These are phyloP conservation scores for Cephus rjabovi DNA, from an alignment of 2,888 invertebrate genomes.

Conservation along the genomic window DNA sequence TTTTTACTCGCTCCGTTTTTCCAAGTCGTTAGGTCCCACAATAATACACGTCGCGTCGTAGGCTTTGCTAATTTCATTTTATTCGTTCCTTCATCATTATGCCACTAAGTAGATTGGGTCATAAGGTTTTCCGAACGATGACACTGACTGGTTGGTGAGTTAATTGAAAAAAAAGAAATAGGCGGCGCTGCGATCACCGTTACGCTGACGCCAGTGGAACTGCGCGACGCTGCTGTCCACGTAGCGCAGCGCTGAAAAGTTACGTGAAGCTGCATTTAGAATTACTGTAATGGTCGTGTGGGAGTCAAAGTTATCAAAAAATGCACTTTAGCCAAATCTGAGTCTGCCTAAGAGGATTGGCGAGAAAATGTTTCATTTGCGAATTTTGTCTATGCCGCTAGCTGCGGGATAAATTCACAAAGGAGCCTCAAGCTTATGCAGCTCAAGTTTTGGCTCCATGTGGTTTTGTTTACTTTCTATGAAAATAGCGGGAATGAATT, in stretches of 20 bases:
- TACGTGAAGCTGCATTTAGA: not conserved
- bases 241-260: not conserved
- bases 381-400: slow-evolving; percentile 18
- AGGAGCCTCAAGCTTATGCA: not conserved
- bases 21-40: not conserved
- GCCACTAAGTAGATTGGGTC: not conserved
- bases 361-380: slow-evolving; percentile 53
- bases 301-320: not conserved
- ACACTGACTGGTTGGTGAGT: not conserved
- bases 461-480: not conserved
- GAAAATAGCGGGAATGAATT: not conserved
- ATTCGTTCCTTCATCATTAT: not conserved
- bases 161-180: not conserved
- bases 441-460: not conserved
- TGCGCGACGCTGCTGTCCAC: no score
- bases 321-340: slow-evolving; percentile 45
- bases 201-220: not conserved
- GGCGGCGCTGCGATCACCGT: not conserved
- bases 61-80: not conserved
- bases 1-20: not conserved
- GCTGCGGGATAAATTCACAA: not conserved
- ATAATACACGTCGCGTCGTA: not conserved
- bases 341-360: slow-evolving; percentile 53
- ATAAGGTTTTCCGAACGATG: not conserved
- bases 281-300: not conserved